phyloP scores from a whole-genome alignment of 2,113 vertebrate genomes.

The Chaetura pelagica region DNA sequence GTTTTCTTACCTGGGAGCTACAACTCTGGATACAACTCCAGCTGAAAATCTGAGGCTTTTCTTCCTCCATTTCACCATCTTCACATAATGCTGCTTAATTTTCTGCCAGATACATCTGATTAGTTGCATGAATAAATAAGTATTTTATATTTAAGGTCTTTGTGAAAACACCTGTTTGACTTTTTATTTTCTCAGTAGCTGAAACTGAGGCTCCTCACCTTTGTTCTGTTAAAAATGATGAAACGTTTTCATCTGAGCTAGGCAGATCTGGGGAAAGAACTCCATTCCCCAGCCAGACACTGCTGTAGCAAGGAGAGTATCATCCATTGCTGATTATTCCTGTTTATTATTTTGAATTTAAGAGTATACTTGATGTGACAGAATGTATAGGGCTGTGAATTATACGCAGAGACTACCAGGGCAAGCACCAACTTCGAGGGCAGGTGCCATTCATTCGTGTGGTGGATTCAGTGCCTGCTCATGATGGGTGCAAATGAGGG shows the following conservation, averaged over 20 bases:
- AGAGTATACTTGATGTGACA: not conserved
- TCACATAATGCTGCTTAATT: not conserved
- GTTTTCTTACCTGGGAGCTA: not conserved
- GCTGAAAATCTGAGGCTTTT: not conserved
- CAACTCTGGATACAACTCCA: not conserved
- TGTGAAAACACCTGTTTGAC: not conserved
- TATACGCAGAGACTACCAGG: not conserved
- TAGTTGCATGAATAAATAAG: not conserved
- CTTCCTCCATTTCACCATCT: not conserved
- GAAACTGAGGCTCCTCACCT: not conserved
- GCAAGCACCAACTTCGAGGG: not conserved
- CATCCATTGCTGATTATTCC: not conserved
- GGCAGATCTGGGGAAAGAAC: not conserved
- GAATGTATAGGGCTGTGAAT: not conserved
- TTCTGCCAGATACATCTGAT: not conserved
- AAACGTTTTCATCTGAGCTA: not conserved
- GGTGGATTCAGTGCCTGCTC: not conserved
- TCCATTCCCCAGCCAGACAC: not conserved
- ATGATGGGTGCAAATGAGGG: too few species aligned
- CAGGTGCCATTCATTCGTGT: not conserved
- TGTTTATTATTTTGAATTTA: not conserved
- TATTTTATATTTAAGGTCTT: not conserved
- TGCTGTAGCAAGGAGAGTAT: not conserved
- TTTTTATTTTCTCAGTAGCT: not conserved
- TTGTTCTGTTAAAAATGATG: slow-evolving; percentile 2